Evolutionary conservation across 2,888 invertebrate species (phyloP).

Genomic region (Zootermopsis nevadensis): DNA sequence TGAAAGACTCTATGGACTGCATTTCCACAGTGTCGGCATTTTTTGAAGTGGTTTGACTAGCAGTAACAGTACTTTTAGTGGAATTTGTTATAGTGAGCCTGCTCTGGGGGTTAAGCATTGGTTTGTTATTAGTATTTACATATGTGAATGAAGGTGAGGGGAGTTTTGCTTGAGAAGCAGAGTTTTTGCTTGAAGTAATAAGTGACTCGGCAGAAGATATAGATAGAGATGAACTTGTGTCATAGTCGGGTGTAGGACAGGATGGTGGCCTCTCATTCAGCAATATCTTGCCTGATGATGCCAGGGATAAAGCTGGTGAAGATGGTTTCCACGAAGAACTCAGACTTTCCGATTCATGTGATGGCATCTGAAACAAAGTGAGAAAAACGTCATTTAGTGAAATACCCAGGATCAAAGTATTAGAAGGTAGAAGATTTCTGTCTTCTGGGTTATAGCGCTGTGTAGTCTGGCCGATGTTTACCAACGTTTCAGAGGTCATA

Average conservation of each 20-base stretch:
- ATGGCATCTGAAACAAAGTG: slow-evolving; percentile 46
- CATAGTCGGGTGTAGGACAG: slow-evolving; percentile 69
- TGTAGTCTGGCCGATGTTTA: no score
- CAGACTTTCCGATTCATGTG: slow-evolving; percentile 6
- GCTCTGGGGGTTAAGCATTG: background rate
- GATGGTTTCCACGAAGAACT: background rate
- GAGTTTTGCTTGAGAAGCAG: background rate
- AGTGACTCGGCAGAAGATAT: slow-evolving; percentile 37
- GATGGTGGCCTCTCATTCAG: slow-evolving; percentile 59
- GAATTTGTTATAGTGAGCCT: background rate
- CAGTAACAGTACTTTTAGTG: background rate
- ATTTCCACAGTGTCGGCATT: slow-evolving; percentile 69
- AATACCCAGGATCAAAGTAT: no score
- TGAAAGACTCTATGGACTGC: slow-evolving; percentile 81
- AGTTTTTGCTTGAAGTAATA: background rate
- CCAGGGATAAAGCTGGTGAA: slow-evolving; percentile 32
- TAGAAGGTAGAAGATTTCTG: no score
- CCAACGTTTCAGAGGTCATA: no score
- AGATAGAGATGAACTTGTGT: slow-evolving; percentile 62
- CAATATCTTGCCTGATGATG: background rate
- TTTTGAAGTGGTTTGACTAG: slow-evolving; percentile 13
- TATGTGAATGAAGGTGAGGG: background rate
- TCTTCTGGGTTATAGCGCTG: no score
- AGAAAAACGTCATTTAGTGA: no score
- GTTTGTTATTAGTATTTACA: background rate